A percentile compares a stretch with the other conserved stretches of the same genome.
These are phyloP conservation scores for Malthinus flaveolus DNA, from an alignment of 2,888 invertebrate species.

Conservation along the genomic window DNA sequence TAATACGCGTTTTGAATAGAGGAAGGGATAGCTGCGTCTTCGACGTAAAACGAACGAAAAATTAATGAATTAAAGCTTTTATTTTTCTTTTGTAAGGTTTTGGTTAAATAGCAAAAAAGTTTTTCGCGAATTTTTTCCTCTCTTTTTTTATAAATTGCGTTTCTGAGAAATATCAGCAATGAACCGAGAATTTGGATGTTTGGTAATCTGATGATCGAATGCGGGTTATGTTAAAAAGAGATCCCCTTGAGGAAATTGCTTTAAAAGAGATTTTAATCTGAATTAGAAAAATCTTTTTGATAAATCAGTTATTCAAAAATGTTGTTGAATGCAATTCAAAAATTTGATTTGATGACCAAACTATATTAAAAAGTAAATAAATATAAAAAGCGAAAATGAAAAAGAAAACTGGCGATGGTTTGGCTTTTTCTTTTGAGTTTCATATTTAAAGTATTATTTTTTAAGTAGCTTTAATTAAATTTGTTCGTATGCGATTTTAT, in stretches of 20 bases:
- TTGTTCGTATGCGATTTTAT: no score
- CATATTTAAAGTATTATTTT: no score
- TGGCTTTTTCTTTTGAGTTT: neutral
- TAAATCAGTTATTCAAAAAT: slow-evolving; percentile 26
- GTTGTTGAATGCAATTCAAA: slow-evolving; percentile 12
- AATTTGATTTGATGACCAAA: slow-evolving; percentile 7
- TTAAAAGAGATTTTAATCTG: slow-evolving; percentile 41
- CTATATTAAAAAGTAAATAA: slow-evolving; percentile 5
- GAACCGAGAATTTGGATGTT: slow-evolving; percentile 42
- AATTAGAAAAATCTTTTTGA: slow-evolving; percentile 34
- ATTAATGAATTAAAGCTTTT: no score
- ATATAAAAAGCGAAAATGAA: neutral
- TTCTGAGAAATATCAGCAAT: slow-evolving; percentile 34
- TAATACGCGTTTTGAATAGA: slow-evolving; percentile 40
- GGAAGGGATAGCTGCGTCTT: slow-evolving; percentile 32
- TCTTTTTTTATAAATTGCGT: slow-evolving; percentile 23
- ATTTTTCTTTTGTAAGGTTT: no score
- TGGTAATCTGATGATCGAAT: slow-evolving; percentile 46
- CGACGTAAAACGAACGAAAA: slow-evolving; percentile 15
- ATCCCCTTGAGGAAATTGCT: slow-evolving; percentile 40
- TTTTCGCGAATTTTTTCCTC: neutral
- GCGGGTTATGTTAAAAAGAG: slow-evolving; percentile 41
- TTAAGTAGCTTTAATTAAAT: no score
- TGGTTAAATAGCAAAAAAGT: no score
- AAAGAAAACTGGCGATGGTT: neutral